Base-by-base conservation (phyloP, 2,888 invertebrate species). In the Fissipunctia ypsillon region DNA sequence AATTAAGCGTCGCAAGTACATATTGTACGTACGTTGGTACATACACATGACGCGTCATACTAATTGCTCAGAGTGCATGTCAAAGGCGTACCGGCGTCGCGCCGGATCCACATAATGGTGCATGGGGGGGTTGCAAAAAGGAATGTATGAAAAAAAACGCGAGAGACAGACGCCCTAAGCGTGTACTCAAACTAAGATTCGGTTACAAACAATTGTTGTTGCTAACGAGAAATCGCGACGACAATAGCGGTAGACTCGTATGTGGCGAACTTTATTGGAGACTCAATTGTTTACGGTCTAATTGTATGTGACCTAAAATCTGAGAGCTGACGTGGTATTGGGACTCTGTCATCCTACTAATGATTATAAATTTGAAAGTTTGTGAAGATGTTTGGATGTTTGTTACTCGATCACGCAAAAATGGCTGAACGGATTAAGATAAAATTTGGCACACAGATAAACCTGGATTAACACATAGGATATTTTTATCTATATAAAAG, bases 1-100 rank as follows among this genome's bases (percentile, higher is more conserved):
- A 84, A 81, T 81, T 78, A 78, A 83, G 74, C 80, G 73, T 79
- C 43, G 68, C 76, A 78, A 80, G 77, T 84, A 82, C 83, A 79
- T 76, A 85, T 88, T 87, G 88, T 86, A 77, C 73, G 73, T 79
- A 75, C 69, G 80, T 79, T 76, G 80, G 79, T 81, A 85, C 81
- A 76, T 80, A 85, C 87, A 85, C 77, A 76, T 75, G 91, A 87
- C 90, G 92, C 94, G 93, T 93, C 94, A 92, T 94, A 94, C 94
- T 96, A 96, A 96, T 96, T 96, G 96, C 95, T 91, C 87, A 90
- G 94, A 95, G 95, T 95, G 95, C 94, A 94, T 95, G 95, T 95
- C 95, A 95, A 95, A 95, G 95, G 93, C 93, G 89, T 91, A 95
- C 95, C 96, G 96, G 95, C 95, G 95, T 93, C 95, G 95, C 91